Base-by-base conservation (phyloP, 2,888 invertebrate species). In the Drosophila cognata region DNA sequence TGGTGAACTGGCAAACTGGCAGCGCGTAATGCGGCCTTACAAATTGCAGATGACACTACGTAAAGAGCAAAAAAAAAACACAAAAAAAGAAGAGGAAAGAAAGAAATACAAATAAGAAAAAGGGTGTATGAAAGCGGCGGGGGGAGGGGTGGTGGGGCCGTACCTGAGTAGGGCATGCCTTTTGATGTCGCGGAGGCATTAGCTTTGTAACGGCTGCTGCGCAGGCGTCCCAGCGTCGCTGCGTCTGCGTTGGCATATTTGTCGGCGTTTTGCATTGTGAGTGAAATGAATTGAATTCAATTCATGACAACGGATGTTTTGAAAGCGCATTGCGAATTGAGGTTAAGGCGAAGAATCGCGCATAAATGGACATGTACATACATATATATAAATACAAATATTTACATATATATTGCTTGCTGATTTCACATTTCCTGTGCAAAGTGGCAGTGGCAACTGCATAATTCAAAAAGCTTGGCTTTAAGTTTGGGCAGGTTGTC, bases 271-370 rank as follows among this genome's bases (percentile, higher is more conserved):
- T 68, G 82, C 79, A 74, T 79, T 82, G 70, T 84, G 77, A 85
- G 77, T 77, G 79, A 71, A 71, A 57, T 67, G 71, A 68, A 59
- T 65, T 76, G 71, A 71, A 77, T 72, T 69, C 71, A 68, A 79
- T 64, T 82, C 85, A 71, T 67, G 73, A 77, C 75, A 84, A 77
- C 88, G 84, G 88, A 84, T 88, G 88, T 88, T 84, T 86, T 79
- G 73, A 80, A 72, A 67, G 69, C 76, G 61, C 29, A 55, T 58
- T 36, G 66, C 76, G 68, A 68, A 81, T 71, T 74, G 74, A 66
- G 77, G 79, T 77, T 80, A 77, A 68, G 61, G 68, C 70, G 46
- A 66, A 66, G 71, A 63, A 46, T 63, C 18, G 60, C 65, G 69
- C 66, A 63, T 67, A 74, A 72, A 73, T 72, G 63, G 69, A 33